Percentiles rank a stretch among this genome's conserved stretches.
Evolutionary conservation across 64 coral and sea anemone genomes (phyloP).

Genomic region (Anthopleura sola): DNA sequence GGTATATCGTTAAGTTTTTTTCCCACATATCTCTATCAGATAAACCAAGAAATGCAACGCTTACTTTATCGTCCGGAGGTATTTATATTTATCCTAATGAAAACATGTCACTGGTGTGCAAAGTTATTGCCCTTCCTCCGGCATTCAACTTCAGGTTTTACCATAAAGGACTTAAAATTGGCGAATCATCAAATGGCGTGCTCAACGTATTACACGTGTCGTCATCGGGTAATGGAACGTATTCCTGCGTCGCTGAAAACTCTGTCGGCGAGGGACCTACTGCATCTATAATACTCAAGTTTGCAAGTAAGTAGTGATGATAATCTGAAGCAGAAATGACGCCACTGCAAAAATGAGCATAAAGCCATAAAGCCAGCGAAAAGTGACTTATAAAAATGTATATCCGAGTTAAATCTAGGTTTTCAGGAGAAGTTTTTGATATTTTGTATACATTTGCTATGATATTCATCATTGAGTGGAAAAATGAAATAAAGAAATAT

Average conservation of each 20-base stretch:
- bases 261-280: slow-evolving; percentile 19
- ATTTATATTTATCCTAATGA: neutral
- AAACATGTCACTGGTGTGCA: slow-evolving; percentile 25
- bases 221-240: slow-evolving; percentile 13
- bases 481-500: too few species aligned
- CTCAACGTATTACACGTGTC: slow-evolving; percentile 26
- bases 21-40: too few species aligned
- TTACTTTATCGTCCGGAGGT: neutral
- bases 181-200: slow-evolving; percentile 6
- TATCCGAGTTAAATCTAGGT: too few species aligned
- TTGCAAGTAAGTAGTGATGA: slow-evolving; percentile 45
- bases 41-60: neutral
- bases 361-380: too few species aligned
- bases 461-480: too few species aligned
- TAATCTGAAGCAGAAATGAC: too few species aligned
- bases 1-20: too few species aligned
- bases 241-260: slow-evolving; percentile 41
- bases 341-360: too few species aligned
- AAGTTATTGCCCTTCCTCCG: slow-evolving; percentile 25
- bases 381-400: too few species aligned
- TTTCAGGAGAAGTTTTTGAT: too few species aligned
- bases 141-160: slow-evolving; percentile 24
- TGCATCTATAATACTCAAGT: neutral
- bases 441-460: too few species aligned
- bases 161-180: slow-evolving; percentile 13